phyloP scores from a whole-genome alignment of 2,888 invertebrate species.

The Boloria euphrosyne region DNA sequence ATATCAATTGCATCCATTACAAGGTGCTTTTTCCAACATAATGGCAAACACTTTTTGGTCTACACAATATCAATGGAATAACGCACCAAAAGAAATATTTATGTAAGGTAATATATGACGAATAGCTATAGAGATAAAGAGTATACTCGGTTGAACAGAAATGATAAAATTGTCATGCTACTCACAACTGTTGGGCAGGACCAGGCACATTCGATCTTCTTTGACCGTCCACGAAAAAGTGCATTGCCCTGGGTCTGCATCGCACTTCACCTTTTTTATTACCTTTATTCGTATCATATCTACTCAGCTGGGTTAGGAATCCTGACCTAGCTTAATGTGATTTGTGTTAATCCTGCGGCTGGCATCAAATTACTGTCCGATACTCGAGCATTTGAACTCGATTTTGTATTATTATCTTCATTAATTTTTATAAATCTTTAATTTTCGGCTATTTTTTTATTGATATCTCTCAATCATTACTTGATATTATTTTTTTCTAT shows the following conservation, averaged over 20 bases:
- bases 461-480: too few species aligned
- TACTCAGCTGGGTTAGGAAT: conserved; percentile 70
- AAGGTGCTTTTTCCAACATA: conserved; percentile 39
- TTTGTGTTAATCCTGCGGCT: conserved; percentile 58
- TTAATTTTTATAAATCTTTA: background rate
- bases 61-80: background rate
- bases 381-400: background rate
- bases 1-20: conserved; percentile 32
- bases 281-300: conserved; percentile 59
- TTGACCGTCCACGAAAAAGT: conserved; percentile 71
- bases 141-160: conserved; percentile 39
- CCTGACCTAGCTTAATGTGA: conserved; percentile 79
- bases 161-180: conserved; percentile 60
- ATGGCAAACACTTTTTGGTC: conserved; percentile 25
- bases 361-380: conserved; percentile 30
- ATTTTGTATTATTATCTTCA: background rate
- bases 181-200: conserved; percentile 58
- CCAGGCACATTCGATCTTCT: conserved; percentile 60
- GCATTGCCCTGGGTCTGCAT: conserved; percentile 68
- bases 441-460: too few species aligned
- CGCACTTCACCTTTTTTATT: conserved; percentile 57
- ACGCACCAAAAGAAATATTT: conserved; percentile 15
- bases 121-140: conserved; percentile 29
- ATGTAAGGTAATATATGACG: background rate
- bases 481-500: background rate